Conservation (phyloP, 1,140 invertebrate genomes). For the Bathynomus jamesi region DNA sequence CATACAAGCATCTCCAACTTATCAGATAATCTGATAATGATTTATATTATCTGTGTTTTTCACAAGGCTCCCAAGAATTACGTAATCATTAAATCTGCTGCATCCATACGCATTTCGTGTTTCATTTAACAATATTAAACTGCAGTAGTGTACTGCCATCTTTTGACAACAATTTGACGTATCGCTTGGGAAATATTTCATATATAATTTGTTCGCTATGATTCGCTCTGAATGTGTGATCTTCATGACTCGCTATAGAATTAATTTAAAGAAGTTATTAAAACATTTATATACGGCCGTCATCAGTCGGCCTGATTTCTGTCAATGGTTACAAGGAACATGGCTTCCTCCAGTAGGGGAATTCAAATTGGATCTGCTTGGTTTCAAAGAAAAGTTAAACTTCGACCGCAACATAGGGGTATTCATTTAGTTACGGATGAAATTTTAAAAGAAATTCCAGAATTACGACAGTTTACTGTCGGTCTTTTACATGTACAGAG, state of each 20-base stretch:
- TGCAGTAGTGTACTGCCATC: neutral
- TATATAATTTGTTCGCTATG: neutral
- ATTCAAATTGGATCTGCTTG: slow-evolving; percentile 86
- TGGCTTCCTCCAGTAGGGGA: slow-evolving; percentile 75
- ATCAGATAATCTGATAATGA: too few species aligned
- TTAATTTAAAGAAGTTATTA: neutral
- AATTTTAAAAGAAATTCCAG: slow-evolving; percentile 84
- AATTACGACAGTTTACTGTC: slow-evolving; percentile 83
- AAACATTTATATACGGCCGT: neutral
- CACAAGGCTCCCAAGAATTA: too few species aligned
- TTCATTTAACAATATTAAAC: too few species aligned
- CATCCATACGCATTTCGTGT: too few species aligned
- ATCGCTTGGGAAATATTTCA: too few species aligned
- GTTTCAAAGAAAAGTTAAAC: slow-evolving; percentile 93
- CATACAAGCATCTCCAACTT: too few species aligned
- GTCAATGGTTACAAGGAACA: slow-evolving; percentile 44
- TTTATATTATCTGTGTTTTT: too few species aligned
- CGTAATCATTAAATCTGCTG: too few species aligned
- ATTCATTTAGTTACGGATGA: slow-evolving; percentile 92
- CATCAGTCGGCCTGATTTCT: neutral
- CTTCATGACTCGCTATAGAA: neutral
- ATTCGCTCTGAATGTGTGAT: neutral
- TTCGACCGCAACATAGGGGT: slow-evolving; percentile 85
- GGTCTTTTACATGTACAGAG: slow-evolving; percentile 93
- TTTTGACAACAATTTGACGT: neutral